Evolutionary conservation across 2,888 invertebrate species (phyloP), one percentile per base, ranked within the genome.

Genomic region (Pseudoips prasinana): DNA sequence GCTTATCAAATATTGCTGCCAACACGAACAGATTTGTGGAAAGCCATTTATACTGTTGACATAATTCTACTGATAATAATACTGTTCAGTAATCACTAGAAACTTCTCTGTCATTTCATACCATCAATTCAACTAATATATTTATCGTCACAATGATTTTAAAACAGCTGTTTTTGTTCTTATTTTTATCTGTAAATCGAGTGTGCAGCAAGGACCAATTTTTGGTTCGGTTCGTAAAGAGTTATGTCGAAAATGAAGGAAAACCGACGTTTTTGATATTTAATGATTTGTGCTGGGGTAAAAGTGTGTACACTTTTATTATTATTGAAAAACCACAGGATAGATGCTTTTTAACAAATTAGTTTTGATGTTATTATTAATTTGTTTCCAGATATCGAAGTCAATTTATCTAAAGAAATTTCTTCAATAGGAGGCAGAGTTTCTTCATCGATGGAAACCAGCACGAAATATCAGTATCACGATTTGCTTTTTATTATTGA

Each of bases 281-380:
- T 5, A 25, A 38, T 19, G 46, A 55, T 9, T 34, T 75, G 9
- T 80, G 80, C 39, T 82, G 82, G 83, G 31, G 37, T 1, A 62
- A 58, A 33, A 50, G 80, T 80, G 49, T 68, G 76, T 64, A 22
- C n/a, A n/a, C n/a, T n/a, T n/a, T n/a, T n/a, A n/a, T n/a, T n/a
- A n/a, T n/a, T n/a, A n/a, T n/a, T n/a, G n/a, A n/a, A n/a, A n/a
- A n/a, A n/a, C n/a, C n/a, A n/a, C n/a, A n/a, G n/a, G 1, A 4
- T 26, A 19, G 18, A 10, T 14, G 2, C 19, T 5, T 26, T 10
- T 7, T 38, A 7, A 17, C 1, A 20, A 6, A 29, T 10, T 1
- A 1, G 32, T n/a, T 10, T 5, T 1, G 0, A 28, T 8, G 3
- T 23, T 11, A 14, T 5, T 5, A 3, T 23, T 18, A 10, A 25